Evolutionary conservation across 2,888 invertebrate genomes (phyloP).

Genomic region (Drosophila nigricruria): DNA sequence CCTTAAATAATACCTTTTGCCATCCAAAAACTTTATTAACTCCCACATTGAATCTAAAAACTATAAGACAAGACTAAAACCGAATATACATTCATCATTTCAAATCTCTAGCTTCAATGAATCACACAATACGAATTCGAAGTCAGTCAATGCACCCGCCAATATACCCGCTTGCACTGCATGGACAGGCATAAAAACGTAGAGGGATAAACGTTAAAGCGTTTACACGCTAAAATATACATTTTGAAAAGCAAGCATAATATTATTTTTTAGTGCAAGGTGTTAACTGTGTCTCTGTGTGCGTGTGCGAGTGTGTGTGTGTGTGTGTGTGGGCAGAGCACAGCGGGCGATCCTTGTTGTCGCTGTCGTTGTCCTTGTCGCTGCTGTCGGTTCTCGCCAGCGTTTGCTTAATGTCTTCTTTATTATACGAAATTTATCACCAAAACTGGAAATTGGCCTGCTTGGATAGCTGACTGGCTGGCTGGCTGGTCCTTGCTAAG

Average conservation of each 20-base stretch:
- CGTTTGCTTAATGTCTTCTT: slow-evolving; percentile 82
- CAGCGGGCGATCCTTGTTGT: slow-evolving; percentile 71
- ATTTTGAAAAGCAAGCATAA: slow-evolving; percentile 60
- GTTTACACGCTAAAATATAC: slow-evolving; percentile 63
- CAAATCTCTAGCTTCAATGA: background rate
- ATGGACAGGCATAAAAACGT: background rate
- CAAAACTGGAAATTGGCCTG: slow-evolving; percentile 76
- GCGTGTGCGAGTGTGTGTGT: slow-evolving; percentile 40
- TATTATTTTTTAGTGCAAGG: slow-evolving; percentile 65
- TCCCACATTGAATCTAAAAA: no score
- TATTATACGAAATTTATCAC: slow-evolving; percentile 82
- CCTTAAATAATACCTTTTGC: no score
- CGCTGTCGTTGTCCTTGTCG: slow-evolving; percentile 41
- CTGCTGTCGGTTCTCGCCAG: slow-evolving; percentile 56
- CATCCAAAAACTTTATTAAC: no score
- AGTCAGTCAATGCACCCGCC: background rate
- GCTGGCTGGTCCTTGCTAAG: slow-evolving; percentile 37
- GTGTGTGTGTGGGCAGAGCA: slow-evolving; percentile 44
- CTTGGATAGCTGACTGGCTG: slow-evolving; percentile 53
- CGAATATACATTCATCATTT: no score
- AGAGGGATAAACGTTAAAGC: slow-evolving; percentile 51
- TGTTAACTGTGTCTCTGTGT: slow-evolving; percentile 57
- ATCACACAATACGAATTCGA: no score
- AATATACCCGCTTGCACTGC: background rate
- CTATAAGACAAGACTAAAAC: no score